These are phyloP conservation scores for Ormia ochracea DNA, from an alignment of 2,888 invertebrate species.

Conservation along the genomic window DNA sequence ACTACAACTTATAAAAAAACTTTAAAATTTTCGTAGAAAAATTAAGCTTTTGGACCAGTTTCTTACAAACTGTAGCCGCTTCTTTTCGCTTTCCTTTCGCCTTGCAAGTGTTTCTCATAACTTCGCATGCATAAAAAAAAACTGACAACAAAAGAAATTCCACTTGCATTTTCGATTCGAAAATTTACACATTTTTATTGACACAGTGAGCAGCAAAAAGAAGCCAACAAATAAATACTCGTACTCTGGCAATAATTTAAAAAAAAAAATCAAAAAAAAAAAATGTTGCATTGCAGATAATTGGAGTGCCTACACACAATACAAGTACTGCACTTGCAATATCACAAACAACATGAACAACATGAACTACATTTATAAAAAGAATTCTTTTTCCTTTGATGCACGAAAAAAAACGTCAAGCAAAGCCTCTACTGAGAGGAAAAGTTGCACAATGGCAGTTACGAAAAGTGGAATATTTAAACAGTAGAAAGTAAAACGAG, in stretches of 20 bases:
- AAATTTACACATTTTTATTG: slow-evolving; percentile 52
- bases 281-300: slow-evolving; percentile 38
- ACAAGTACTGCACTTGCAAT: slow-evolving; percentile 33
- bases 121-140: slow-evolving; percentile 2
- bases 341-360: background rate
- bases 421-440: slow-evolving; percentile 38
- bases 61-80: background rate
- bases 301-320: slow-evolving; percentile 52
- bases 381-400: slow-evolving; percentile 39
- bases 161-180: slow-evolving; percentile 56
- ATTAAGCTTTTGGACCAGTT: background rate
- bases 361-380: slow-evolving; percentile 11
- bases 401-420: slow-evolving; percentile 26
- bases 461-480: slow-evolving; percentile 58
- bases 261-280: slow-evolving; percentile 16
- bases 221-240: background rate
- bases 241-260: background rate
- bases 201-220: slow-evolving; percentile 37
- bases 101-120: slow-evolving; percentile 4
- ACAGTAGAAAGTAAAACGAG: slow-evolving; percentile 61
- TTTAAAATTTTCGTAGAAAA: background rate
- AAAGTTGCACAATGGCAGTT: slow-evolving; percentile 20
- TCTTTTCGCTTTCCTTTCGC: background rate
- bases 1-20: no score
- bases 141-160: slow-evolving; percentile 39